Evolutionary conservation across 64 coral and sea anemone species (phyloP), one percentile per base, ranked within the genome.

Genomic region (Anthopleura sola): DNA sequence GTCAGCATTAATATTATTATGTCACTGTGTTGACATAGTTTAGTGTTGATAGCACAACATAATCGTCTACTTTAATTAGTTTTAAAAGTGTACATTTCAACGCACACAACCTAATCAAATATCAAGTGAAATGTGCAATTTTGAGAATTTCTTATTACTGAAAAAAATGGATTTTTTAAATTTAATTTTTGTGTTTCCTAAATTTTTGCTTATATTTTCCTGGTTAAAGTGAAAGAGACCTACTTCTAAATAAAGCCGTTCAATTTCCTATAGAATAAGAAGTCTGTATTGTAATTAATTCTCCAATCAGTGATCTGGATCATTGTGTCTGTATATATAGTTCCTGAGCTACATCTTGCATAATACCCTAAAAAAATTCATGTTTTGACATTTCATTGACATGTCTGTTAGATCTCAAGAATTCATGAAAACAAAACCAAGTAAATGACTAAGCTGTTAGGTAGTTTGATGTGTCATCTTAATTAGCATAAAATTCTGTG

Each of bases 221-320:
- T 71, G 29, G 26, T 71, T 71, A 71, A 71, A 71, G 66, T 71
- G 66, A 71, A 71, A 71, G 66, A 71, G 66, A 71, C 34, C 3
- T 3, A 32, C 29, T 66, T 71, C 66, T 71, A 33, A 34, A 71
- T 71, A 71, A 1, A 71, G 14, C 15, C 28, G 34, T 23, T 71
- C 28, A n/a, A 71, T 71, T 71, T 71, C 66, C 66, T 71, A 32
- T 71, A 29, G 50, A 53, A 15, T 53, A 15, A 71, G 66, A 14
- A 71, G 31, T 24, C 6, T 10, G 12, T 66, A 71, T 71, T 32
- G n/a, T 32, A 34, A 68, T 48, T 48, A n/a, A 44, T 66, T n/a
- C n/a, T 66, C 60, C 60, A 66, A 66, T 66, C 60, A 66, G 23
- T 8, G 24, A 66, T 66, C 24, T 26, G n/a, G n/a, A 29, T 26